Base-by-base conservation (phyloP, 2,888 invertebrate species). In the Nineta flava region DNA sequence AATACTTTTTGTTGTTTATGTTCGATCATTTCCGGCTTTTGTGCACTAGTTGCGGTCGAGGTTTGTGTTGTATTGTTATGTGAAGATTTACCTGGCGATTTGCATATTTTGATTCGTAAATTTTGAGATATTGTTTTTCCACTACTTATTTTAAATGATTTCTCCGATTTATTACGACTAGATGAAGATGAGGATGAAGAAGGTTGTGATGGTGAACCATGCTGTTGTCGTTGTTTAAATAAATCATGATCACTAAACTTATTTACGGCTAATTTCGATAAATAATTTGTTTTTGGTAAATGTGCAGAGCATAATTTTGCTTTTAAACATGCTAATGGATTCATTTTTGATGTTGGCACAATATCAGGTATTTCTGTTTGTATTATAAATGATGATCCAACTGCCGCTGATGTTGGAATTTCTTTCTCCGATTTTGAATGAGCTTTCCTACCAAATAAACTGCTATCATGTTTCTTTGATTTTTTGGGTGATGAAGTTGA, bases 251-350 rank as follows among this genome's bases (percentile, higher is more conserved):
- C 68, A 50, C 66, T 64, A 55, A 64, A 65, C 59, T 66, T 67
- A 54, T 68, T 68, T 17, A 68, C 65, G 34, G 69, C 67, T 54
- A 68, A 61, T 55, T 64, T 61, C 3, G 66, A 65, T 51, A 67
- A 57, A 56, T 66, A 67, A 55, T 62, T 61, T 47, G 65, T 62
- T 58, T 67, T 68, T 51, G 67, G 65, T 55, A 68, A 57, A 57
- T 69, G 68, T 40, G 67, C 65, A 54, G 68, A 67, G 60, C 67
- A 68, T 56, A 68, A 56, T 61, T 68, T 68, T 13, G 66, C 65
- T 58, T 66, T 68, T 42, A 68, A 55, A 48, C 63, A 63, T 42
- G 67, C 65, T 52, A 67, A 66, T 15, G 67, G 64, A 56, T 65
- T 66, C 48, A 61, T 57, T 61, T 65, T 64, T 60, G 64, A 62